A percentile compares a stretch with the other conserved stretches of the same genome.
phyloP scores from a whole-genome alignment of 2,113 vertebrate species.

The Rhinoderma darwinii region DNA sequence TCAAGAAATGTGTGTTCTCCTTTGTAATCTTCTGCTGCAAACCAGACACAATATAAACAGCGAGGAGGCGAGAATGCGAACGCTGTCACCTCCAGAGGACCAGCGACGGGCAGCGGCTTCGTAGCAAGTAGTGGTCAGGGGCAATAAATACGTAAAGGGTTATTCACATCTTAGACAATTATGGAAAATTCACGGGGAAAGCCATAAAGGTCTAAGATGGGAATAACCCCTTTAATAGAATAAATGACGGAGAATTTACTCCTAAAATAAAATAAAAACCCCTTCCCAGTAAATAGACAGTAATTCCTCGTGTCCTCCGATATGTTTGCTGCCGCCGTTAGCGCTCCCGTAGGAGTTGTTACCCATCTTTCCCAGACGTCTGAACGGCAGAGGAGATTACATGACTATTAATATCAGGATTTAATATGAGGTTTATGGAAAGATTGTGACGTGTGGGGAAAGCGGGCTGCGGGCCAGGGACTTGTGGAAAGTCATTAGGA shows the following conservation, averaged over 20 bases:
- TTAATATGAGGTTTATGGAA: background rate
- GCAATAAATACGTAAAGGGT: background rate
- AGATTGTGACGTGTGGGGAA: background rate
- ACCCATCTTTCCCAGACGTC: background rate
- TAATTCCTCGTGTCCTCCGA: background rate
- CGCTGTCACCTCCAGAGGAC: background rate
- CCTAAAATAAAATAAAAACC: too few relatives aligned
- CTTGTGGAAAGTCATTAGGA: slow-evolving; percentile 31
- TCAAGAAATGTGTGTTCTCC: background rate
- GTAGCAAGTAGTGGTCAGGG: background rate
- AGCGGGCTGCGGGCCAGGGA: background rate
- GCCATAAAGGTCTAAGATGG: too few relatives aligned
- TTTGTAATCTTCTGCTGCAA: background rate
- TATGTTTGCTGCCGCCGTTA: background rate
- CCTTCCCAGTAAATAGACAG: too few relatives aligned
- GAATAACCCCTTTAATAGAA: too few relatives aligned
- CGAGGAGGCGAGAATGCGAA: background rate
- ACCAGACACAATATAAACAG: slow-evolving; percentile 36
- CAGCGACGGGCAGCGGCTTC: background rate
- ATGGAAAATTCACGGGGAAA: too few relatives aligned
- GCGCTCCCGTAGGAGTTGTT: background rate
- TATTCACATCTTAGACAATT: too few relatives aligned
- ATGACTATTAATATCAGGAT: background rate
- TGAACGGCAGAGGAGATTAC: background rate
- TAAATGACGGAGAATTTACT: too few relatives aligned